phyloP scores from a whole-genome alignment of 2,888 invertebrate genomes.

The Drosophila meridionalis region DNA sequence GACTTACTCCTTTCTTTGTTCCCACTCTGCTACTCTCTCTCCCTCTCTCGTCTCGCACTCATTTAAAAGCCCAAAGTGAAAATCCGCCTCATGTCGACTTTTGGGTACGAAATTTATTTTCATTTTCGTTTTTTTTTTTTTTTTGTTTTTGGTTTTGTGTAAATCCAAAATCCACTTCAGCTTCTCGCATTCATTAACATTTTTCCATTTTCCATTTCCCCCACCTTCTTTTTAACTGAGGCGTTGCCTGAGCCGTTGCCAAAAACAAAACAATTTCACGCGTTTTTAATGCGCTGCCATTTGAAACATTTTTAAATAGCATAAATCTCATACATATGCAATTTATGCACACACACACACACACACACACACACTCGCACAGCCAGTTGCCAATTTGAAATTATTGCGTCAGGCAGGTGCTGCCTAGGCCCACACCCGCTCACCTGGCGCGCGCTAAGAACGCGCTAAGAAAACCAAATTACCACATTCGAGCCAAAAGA shows the following conservation, averaged over 20 bases:
- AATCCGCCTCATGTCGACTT: constrained; percentile 58
- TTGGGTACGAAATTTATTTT: constrained; percentile 20
- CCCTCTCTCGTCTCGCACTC: constrained; percentile 47
- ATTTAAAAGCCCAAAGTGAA: constrained; percentile 78
- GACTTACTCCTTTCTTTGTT: constrained; percentile 10
- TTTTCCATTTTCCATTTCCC: constrained; percentile 60
- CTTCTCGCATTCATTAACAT: constrained; percentile 75
- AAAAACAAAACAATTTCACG: constrained; percentile 73
- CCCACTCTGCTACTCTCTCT: background rate
- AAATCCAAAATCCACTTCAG: constrained; percentile 67
- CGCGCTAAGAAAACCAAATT: constrained; percentile 64
- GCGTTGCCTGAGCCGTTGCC: constrained; percentile 19
- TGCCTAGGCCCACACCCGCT: constrained; percentile 12
- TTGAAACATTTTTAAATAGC: constrained; percentile 72
- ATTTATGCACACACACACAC: constrained; percentile 56
- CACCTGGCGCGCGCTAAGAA: constrained; percentile 16
- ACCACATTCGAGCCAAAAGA: constrained; percentile 63
- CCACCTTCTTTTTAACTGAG: background rate
- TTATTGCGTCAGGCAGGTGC: constrained; percentile 73
- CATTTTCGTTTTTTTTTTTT: background rate
- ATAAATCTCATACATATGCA: constrained; percentile 82
- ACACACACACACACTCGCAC: constrained; percentile 18
- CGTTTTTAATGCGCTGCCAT: constrained; percentile 71
- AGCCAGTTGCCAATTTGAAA: constrained; percentile 75
- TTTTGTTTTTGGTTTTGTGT: constrained; percentile 1